Base-by-base conservation (phyloP, 2,888 invertebrate species). In the Scaptomyza reducta region DNA sequence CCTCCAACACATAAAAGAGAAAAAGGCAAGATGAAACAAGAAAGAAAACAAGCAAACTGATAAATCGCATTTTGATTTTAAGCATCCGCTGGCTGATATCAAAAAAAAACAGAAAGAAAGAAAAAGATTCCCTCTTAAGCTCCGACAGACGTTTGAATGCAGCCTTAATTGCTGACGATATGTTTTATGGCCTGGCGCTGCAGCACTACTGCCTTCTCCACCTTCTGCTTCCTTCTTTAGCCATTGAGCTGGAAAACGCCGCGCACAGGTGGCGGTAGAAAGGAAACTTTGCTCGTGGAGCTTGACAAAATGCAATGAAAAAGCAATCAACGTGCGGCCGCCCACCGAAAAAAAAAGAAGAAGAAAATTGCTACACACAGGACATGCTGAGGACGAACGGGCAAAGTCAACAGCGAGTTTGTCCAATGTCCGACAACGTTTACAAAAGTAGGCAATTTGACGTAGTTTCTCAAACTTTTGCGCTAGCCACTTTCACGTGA, bases 391-490 rank as follows among this genome's bases (percentile, higher is more conserved):
- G 57, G 56, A 74, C 63, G 47, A 62, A 56, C 53, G 56, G 51
- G 65, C 59, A 74, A 74, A 75, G 74, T 74, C 74, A 74, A 74
- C 65, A 74, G 41, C 51, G 46, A 35, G 50, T 2, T 3, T 7
- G 22, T 22, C 35, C 22, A 33, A n/a, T 35, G 53, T 49, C 42
- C 60, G 60, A 31, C 10, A 31, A 55, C 77, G 61, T 27, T 64
- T 78, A 86, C 83, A 86, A 86, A 80, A 87, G 86, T 87, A 81
- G 80, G 80, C 80, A 81, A 81, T 81, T 87, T 67, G 75, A 78
- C 67, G 85, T 82, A 80, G 81, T 87, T 77, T 79, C 87, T 72
- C 69, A 65, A 85, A 81, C 62, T 81, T 81, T 87, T 80, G 62
- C 59, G 61, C 82, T 67, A 64, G 86, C 80, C 86, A 87, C 80